A percentile compares a stretch with the other conserved stretches of the same genome.
phyloP scores from a whole-genome alignment of 2,113 vertebrate species.

The Gymnobelideus leadbeateri region DNA sequence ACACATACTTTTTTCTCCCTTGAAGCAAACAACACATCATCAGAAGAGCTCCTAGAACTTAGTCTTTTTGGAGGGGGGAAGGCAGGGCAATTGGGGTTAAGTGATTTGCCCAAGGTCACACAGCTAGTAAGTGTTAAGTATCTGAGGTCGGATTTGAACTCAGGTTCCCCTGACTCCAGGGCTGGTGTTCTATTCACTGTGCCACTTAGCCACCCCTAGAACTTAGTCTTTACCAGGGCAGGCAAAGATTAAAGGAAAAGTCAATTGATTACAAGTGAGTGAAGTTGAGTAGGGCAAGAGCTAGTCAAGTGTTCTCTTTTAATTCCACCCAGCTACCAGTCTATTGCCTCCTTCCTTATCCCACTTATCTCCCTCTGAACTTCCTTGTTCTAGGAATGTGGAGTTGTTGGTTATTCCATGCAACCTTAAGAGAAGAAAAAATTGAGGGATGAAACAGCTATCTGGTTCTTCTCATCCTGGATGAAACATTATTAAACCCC shows the following conservation, averaged over 20 bases:
- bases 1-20: background rate
- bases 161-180: too few species aligned
- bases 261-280: background rate
- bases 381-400: conserved; percentile 41
- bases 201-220: background rate
- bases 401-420: conserved; percentile 53
- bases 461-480: background rate
- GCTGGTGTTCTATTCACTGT: too few species aligned
- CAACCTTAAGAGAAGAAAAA: conserved; percentile 30
- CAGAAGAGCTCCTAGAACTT: background rate
- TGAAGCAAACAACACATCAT: background rate
- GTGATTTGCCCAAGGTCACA: too few species aligned
- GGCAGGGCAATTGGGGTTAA: too few species aligned
- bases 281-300: background rate
- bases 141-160: too few species aligned
- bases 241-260: conserved; percentile 31
- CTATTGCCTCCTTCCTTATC: background rate
- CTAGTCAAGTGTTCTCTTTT: background rate
- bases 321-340: background rate
- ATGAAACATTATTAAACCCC: background rate
- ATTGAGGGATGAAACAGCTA: background rate
- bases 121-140: too few species aligned
- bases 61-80: too few species aligned
- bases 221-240: background rate
- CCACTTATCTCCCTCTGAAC: conserved; percentile 13